A percentile compares a stretch with the other conserved stretches of the same genome.
These are phyloP conservation scores for Poeciliopsis turneri DNA, from an alignment of 2,797 vertebrate species.

Conservation along the genomic window DNA sequence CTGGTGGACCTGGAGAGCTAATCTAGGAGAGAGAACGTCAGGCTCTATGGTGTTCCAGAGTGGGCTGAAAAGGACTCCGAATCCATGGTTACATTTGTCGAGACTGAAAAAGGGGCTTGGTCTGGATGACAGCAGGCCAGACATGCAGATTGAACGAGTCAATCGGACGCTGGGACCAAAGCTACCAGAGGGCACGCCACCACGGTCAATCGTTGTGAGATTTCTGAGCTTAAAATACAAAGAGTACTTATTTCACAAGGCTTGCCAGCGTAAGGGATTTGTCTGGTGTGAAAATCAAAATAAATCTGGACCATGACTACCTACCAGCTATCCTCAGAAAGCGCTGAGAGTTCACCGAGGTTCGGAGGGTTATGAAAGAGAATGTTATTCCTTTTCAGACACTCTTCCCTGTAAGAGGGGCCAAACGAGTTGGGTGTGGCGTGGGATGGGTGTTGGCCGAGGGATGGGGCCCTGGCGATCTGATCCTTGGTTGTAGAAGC, in stretches of 20 bases:
- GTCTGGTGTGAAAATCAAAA: neutral
- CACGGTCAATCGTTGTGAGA: neutral
- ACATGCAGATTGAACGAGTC: neutral
- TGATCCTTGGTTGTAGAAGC: too few relatives aligned
- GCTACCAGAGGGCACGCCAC: neutral
- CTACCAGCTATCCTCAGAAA: neutral
- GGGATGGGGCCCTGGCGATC: too few relatives aligned
- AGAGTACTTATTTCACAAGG: neutral
- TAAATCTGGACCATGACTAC: neutral
- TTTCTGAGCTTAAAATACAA: neutral
- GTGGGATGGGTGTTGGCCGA: too few relatives aligned
- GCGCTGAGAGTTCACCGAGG: neutral
- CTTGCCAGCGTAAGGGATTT: neutral
- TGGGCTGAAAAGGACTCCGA: neutral
- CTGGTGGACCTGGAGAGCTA: neutral
- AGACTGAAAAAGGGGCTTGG: neutral
- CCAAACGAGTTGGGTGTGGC: too few relatives aligned
- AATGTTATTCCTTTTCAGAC: neutral
- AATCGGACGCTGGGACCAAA: neutral
- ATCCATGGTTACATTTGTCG: neutral
- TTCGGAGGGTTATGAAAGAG: neutral
- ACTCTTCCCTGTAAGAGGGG: too few relatives aligned
- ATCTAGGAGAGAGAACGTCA: neutral
- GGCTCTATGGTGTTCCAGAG: neutral
- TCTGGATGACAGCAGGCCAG: neutral